Base-by-base conservation (phyloP, 1,140 invertebrate genomes). In the Dreissena rostriformis region DNA sequence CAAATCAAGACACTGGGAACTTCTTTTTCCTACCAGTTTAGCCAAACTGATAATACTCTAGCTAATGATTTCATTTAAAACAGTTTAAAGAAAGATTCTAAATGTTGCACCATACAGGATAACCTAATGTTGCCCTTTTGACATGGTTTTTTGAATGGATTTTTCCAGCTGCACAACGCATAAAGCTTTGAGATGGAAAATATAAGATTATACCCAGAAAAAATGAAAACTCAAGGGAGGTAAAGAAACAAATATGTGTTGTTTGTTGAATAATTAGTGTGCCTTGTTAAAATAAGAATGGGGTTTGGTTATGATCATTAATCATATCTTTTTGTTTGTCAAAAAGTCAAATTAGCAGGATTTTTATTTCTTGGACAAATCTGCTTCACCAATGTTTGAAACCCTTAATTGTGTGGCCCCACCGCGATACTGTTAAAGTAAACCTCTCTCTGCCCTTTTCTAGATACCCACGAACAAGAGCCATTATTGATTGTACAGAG, bases 401-500 rank as follows among this genome's bases (percentile, higher is more conserved):
- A 8, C 8, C 29, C 6, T 19, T 79, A 8, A 51, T 79, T 19
- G 28, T 79, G 6, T 79, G 63, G 76, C n/a, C n/a, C 63, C 65
- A 12, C 7, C 76, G 28, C 67, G 70, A 68, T 29, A 24, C 11
- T 14, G 29, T 17, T 14, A n/a, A 29, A 77, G 66, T 11, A n/a
- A 65, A 77, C 26, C 51, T 77, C 8, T 63, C 57, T 51, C n/a
- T 14, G 2, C n/a, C 19, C 7, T 65, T 77, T 28, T 63, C 75
- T 10, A 29, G 66, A 19, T 77, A 77, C 22, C 75, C 61, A 39
- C 29, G 17, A 15, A 77, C 75, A 14, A 7, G 75, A 22, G 75
- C n/a, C 5, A 77, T 77, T 10, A 77, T 77, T 77, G 75, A 77
- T 66, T 77, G 61, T 28, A 79, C 76, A n/a, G 63, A 79, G n/a